Conservation (phyloP, 2,113 vertebrate species). For the Hydrolagus affinis region DNA sequence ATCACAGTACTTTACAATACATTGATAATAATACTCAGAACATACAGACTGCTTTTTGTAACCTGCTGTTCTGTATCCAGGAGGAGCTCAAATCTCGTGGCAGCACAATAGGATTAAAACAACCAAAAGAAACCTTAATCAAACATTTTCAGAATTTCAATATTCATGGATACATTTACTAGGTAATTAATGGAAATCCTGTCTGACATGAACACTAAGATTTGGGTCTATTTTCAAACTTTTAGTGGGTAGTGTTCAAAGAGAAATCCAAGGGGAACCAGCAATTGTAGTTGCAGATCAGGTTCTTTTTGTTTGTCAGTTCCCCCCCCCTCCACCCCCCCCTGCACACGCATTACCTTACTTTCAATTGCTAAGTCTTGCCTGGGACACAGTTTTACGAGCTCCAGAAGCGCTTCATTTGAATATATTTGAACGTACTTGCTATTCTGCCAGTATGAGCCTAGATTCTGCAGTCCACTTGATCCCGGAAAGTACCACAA, state of each 20-base stretch:
- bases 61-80: background rate
- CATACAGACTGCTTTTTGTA: background rate
- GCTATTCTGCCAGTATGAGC: too few species aligned
- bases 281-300: too few species aligned
- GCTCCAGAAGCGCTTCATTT: too few species aligned
- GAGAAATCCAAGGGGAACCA: background rate
- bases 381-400: too few species aligned
- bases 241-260: background rate
- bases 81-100: background rate
- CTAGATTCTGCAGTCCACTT: too few species aligned
- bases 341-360: too few species aligned
- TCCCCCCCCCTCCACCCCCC: too few species aligned
- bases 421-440: too few species aligned
- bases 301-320: background rate
- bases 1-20: background rate
- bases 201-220: background rate
- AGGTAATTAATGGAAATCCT: constrained; percentile 6
- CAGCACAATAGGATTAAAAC: constrained; percentile 27
- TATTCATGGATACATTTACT: background rate
- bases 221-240: background rate
- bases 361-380: too few species aligned
- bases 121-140: background rate
- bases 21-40: constrained; percentile 10
- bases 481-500: too few species aligned
- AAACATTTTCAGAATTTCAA: background rate